Conservation (phyloP, 2,797 vertebrate species). For the Coreius guichenoti region DNA sequence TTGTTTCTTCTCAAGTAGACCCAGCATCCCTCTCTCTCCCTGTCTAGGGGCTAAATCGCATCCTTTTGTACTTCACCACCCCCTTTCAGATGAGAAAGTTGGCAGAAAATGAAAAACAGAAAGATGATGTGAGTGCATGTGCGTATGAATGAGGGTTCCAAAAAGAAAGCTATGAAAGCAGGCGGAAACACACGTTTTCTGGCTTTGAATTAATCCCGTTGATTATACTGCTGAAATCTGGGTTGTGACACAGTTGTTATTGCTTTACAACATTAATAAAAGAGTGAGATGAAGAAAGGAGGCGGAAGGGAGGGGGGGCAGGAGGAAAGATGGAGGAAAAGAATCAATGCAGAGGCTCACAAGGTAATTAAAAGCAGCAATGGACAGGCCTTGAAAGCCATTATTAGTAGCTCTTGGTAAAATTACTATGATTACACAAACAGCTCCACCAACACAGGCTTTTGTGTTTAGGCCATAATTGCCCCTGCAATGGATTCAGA, state of each 20-base stretch:
- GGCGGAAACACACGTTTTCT: constrained; percentile 53
- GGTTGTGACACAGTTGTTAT: constrained; percentile 79
- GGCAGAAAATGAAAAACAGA: constrained; percentile 55
- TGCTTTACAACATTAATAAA: constrained; percentile 79
- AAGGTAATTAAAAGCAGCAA: constrained; percentile 75
- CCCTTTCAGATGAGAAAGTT: constrained; percentile 55
- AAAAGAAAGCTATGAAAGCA: constrained; percentile 46
- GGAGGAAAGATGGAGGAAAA: constrained; percentile 34
- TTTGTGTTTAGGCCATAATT: constrained; percentile 51
- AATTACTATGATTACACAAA: constrained; percentile 76
- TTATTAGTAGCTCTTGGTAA: constrained; percentile 75
- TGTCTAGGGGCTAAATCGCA: constrained; percentile 34
- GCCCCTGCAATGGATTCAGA: constrained; percentile 51
- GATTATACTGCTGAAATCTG: constrained; percentile 66
- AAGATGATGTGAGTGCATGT: constrained; percentile 14
- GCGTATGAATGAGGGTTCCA: constrained; percentile 17
- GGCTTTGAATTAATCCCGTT: constrained; percentile 68
- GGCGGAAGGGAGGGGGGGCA: not conserved
- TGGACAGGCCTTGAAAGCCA: constrained; percentile 65
- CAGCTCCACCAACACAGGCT: constrained; percentile 35
- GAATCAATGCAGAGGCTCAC: constrained; percentile 72
- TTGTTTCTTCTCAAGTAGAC: constrained; percentile 15
- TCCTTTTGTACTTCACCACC: constrained; percentile 49
- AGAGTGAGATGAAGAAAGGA: constrained; percentile 51
- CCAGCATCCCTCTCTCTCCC: not conserved